Percentiles rank a stretch among this genome's conserved stretches.
Evolutionary conservation across 2,797 vertebrate genomes (phyloP).

Genomic region (Euphonia xanthogaster): DNA sequence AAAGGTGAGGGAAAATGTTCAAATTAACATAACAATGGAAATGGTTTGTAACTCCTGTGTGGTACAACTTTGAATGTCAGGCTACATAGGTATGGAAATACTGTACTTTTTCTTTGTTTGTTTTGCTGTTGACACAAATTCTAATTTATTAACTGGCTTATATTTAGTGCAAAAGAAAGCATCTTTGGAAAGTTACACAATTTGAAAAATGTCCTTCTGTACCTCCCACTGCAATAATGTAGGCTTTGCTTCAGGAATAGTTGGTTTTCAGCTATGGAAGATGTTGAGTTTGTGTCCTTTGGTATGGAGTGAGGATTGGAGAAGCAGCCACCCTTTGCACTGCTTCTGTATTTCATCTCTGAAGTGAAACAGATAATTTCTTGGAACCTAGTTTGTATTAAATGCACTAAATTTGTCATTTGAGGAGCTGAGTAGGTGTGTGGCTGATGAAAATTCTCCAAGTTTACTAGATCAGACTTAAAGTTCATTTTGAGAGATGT

Average conservation of each 20-base stretch:
- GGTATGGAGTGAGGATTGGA: background rate
- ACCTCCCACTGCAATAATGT: accelerated
- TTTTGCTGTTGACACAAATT: background rate
- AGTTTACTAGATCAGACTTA: background rate
- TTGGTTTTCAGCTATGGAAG: background rate
- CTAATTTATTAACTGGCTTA: background rate
- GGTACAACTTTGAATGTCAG: background rate
- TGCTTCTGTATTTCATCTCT: background rate
- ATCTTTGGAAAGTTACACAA: background rate
- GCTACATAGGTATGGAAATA: background rate
- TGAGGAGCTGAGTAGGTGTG: background rate
- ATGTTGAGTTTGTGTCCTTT: background rate
- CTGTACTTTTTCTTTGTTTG: background rate
- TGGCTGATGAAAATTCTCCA: background rate
- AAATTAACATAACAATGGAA: background rate
- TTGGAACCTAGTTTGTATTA: background rate
- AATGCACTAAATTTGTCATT: background rate
- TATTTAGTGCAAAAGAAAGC: background rate
- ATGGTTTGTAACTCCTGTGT: background rate
- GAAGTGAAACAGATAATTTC: background rate
- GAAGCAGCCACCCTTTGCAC: background rate
- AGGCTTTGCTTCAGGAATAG: background rate
- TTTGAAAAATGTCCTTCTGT: background rate
- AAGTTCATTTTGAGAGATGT: background rate
- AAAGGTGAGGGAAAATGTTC: background rate